A percentile compares a stretch with the other conserved stretches of the same genome.
Conservation (phyloP, 2,113 vertebrate genomes). For the Panthera uncia region DNA sequence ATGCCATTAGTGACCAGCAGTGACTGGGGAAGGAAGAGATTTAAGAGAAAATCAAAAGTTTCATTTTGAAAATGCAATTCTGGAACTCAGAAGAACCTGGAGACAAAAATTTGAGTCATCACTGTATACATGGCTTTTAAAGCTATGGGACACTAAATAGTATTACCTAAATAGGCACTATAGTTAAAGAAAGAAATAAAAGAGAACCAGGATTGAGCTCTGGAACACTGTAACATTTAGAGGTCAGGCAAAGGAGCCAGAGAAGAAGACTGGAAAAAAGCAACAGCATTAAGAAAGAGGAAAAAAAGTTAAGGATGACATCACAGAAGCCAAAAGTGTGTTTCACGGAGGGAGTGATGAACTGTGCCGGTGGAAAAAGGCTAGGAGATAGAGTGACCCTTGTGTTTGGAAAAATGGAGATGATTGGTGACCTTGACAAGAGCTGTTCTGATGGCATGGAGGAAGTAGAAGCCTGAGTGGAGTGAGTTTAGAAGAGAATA, state of each 20-base stretch:
- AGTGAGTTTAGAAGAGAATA: neutral
- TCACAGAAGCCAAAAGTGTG: neutral
- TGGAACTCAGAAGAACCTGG: neutral
- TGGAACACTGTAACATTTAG: neutral
- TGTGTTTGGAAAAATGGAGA: neutral
- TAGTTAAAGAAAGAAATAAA: neutral
- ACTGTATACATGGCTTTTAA: neutral
- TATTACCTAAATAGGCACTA: neutral
- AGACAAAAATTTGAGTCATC: conserved; percentile 16
- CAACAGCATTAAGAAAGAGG: neutral
- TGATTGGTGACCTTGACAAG: neutral
- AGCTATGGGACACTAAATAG: neutral
- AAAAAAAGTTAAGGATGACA: neutral
- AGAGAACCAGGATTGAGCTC: neutral
- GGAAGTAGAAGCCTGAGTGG: neutral
- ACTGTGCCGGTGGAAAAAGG: neutral
- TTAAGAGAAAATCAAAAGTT: conserved; percentile 13
- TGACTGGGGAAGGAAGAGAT: neutral
- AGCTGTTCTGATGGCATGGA: neutral
- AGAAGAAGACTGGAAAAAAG: neutral
- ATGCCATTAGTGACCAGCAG: neutral
- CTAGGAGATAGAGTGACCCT: neutral
- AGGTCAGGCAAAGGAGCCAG: neutral
- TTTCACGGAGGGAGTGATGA: neutral
- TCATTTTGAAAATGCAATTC: neutral